A percentile compares a stretch with the other conserved stretches of the same genome.
phyloP scores from a whole-genome alignment of 1,140 invertebrate species.

The Drosophila parvula region DNA sequence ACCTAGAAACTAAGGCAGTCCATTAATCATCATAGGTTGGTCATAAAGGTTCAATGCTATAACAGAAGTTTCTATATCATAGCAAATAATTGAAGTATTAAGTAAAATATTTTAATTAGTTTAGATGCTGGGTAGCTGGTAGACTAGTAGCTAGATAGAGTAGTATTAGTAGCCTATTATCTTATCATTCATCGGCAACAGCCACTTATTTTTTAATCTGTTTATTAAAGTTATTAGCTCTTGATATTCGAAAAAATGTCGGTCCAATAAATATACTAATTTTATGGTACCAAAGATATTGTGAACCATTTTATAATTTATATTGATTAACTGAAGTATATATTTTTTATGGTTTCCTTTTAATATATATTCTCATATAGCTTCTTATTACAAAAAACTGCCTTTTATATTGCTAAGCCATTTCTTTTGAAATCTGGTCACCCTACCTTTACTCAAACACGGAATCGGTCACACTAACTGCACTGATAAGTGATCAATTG shows the following conservation, averaged over 20 bases:
- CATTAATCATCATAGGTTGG: not conserved
- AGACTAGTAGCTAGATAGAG: no score
- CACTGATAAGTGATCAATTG: slow-evolving; percentile 18
- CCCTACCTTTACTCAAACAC: not conserved
- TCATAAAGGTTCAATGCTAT: not conserved
- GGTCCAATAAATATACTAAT: not conserved
- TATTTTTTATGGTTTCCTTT: no score
- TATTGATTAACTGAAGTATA: no score
- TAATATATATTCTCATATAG: no score
- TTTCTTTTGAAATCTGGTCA: not conserved
- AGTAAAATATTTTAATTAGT: no score
- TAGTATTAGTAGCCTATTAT: not conserved
- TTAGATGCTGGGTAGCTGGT: not conserved
- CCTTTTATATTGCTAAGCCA: not conserved
- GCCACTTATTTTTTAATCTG: not conserved
- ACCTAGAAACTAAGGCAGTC: not conserved
- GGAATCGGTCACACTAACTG: not conserved
- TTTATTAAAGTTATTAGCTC: not conserved
- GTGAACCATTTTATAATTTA: not conserved
- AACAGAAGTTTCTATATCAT: not conserved
- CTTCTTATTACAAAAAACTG: not conserved
- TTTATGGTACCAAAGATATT: not conserved
- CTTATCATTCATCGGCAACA: not conserved
- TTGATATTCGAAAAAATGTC: not conserved
- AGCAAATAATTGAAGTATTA: not conserved